A percentile compares a stretch with the other conserved stretches of the same genome.
Evolutionary conservation across 2,113 vertebrate genomes (phyloP).

Genomic region (Rhinoptilus africanus): DNA sequence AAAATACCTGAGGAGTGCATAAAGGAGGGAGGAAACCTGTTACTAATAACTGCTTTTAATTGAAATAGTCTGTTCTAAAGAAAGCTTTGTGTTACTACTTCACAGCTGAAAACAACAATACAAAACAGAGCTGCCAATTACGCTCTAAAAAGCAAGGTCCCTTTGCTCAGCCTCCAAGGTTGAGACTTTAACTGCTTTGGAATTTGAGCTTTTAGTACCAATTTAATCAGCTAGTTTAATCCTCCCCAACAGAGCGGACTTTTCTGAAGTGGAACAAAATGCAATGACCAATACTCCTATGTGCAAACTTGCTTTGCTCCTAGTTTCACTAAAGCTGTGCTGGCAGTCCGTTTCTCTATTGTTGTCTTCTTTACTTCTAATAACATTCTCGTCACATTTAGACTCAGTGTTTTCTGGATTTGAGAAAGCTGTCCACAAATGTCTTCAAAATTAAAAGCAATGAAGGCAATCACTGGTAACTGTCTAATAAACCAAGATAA

Average conservation of each 20-base stretch:
- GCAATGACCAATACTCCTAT: background rate
- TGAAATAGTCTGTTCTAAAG: background rate
- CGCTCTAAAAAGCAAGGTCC: background rate
- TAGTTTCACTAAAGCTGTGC: background rate
- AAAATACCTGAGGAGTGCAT: background rate
- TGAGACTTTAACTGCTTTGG: conserved; percentile 25
- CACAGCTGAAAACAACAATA: background rate
- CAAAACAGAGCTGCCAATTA: conserved; percentile 27
- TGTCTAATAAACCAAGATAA: background rate
- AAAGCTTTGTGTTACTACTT: background rate
- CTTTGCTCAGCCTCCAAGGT: conserved; percentile 9
- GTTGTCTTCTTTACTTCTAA: background rate
- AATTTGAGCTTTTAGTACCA: conserved; percentile 34
- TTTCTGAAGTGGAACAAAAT: conserved; percentile 1
- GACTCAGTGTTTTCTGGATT: background rate
- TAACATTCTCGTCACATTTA: background rate
- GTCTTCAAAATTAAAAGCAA: background rate
- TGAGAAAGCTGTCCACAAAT: background rate
- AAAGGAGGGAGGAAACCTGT: background rate
- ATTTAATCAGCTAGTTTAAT: conserved; percentile 45
- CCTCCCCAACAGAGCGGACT: background rate
- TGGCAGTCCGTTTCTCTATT: background rate
- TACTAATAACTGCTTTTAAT: background rate
- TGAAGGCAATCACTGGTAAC: background rate
- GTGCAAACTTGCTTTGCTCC: background rate